Base-by-base conservation (phyloP, 37 sponge, comb jelly and placozoan genomes). In the Bolinopsis microptera region DNA sequence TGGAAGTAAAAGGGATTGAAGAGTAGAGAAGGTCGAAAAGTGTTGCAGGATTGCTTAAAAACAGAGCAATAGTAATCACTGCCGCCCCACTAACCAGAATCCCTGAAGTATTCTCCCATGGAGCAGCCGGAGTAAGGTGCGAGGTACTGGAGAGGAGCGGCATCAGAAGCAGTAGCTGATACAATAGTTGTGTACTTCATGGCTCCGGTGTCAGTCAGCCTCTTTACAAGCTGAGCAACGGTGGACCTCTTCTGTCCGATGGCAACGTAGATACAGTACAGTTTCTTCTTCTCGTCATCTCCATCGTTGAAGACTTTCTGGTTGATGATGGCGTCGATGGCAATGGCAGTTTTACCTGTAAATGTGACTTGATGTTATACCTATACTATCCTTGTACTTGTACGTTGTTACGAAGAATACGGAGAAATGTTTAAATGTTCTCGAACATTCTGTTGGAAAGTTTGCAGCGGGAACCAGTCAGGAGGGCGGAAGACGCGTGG, bases 211-310 rank as follows among this genome's bases (percentile, higher is more conserved):
- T 98, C 96, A 33, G 95, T 96, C 67, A 98, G 95, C 61, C 99
- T 86, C 95, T 98, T 97, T 30, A 98, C 96, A 1, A 98, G 94
- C 95, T 98, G 99, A 68, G 99, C 99, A 1, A 98, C 99, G 0
- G 99, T 98, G 94, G 97, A 97, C n/a, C 99, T 96, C 95, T 98
- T 98, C 95, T 98, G 99, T 22, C 99, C 99, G 69, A 97, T 96
- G 92, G 99, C 99, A 21, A 96, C 96, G 93, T 98, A 98, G 38
- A 98, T 96, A 92, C 97, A 97, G 95, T 97, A 98, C 67, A 98
- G 95, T 95, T 97, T 98, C 94, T 97, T 97, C 95, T 96, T 98
- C 93, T 98, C 99, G 48, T 98, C 99, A 32, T 93, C 88, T 86
- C 94, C 97, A 32, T 96, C 96, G 93, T 98, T 98, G 95, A 97